Evolutionary conservation across 2,797 vertebrate genomes (phyloP).

Genomic region (Lophotriccus pileatus): DNA sequence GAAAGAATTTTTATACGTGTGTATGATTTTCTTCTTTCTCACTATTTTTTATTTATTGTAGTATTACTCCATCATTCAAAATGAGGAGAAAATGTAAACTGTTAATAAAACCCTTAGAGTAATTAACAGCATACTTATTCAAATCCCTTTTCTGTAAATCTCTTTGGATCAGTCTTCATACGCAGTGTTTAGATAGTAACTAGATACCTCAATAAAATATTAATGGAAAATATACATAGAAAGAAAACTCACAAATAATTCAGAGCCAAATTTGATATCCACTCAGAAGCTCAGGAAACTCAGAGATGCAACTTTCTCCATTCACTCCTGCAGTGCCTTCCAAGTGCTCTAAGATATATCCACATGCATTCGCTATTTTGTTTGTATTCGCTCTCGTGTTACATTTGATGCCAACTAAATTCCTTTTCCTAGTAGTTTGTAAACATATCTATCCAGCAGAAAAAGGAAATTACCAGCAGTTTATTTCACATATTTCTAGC

Average conservation of each 20-base stretch:
- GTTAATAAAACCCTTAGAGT: neutral
- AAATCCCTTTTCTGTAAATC: neutral
- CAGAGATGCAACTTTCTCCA: neutral
- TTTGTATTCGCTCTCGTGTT: neutral
- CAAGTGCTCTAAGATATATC: neutral
- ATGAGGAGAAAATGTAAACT: neutral
- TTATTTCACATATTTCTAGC: neutral
- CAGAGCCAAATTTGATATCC: neutral
- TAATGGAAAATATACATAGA: neutral
- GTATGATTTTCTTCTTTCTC: neutral
- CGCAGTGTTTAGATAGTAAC: neutral
- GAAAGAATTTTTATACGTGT: neutral
- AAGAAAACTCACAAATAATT: neutral
- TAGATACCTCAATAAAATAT: neutral
- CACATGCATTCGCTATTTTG: rapidly evolving
- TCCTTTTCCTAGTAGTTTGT: neutral
- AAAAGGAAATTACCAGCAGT: neutral
- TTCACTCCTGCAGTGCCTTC: neutral
- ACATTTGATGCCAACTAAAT: neutral
- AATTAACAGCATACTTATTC: neutral
- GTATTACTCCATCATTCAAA: neutral
- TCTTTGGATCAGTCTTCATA: neutral
- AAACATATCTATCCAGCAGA: neutral
- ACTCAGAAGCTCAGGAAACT: neutral
- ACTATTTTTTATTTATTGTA: neutral